A percentile compares a stretch with the other conserved stretches of the same genome.
Conservation (phyloP, 2,888 invertebrate genomes). For the Eupithecia dodoneata region DNA sequence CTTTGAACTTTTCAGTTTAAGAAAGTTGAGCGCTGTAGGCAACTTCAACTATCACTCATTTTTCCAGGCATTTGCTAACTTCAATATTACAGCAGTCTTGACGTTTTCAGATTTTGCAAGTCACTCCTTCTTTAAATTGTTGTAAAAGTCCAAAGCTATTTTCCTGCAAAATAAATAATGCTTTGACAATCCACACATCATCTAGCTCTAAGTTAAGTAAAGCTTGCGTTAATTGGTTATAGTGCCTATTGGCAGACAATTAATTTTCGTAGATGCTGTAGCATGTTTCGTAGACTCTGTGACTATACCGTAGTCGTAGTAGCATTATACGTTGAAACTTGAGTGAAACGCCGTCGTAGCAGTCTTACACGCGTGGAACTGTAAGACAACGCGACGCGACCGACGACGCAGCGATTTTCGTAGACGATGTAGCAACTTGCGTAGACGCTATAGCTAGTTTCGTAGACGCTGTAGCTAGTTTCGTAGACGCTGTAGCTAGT, state of each 20-base stretch:
- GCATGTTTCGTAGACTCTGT: no score
- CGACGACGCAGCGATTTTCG: neutral
- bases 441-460: neutral
- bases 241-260: no score
- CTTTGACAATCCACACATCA: no score
- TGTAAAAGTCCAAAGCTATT: neutral
- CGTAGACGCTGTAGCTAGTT: neutral
- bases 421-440: neutral
- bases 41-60: slow-evolving; percentile 8
- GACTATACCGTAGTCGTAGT: no score
- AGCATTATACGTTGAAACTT: no score
- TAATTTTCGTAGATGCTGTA: neutral
- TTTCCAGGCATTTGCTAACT: neutral
- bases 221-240: no score
- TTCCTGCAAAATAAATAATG: neutral
- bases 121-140: neutral
- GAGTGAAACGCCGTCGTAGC: neutral
- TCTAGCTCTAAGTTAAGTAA: no score
- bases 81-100: neutral
- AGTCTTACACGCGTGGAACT: neutral
- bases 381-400: no score
- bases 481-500: slow-evolving; percentile 1
- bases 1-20: slow-evolving; percentile 2
- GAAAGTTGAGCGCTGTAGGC: neutral
- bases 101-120: slow-evolving; percentile 1